A percentile compares a stretch with the other conserved stretches of the same genome.
phyloP scores from a whole-genome alignment of 2,797 vertebrate genomes.

The Cryptoprocta ferox region DNA sequence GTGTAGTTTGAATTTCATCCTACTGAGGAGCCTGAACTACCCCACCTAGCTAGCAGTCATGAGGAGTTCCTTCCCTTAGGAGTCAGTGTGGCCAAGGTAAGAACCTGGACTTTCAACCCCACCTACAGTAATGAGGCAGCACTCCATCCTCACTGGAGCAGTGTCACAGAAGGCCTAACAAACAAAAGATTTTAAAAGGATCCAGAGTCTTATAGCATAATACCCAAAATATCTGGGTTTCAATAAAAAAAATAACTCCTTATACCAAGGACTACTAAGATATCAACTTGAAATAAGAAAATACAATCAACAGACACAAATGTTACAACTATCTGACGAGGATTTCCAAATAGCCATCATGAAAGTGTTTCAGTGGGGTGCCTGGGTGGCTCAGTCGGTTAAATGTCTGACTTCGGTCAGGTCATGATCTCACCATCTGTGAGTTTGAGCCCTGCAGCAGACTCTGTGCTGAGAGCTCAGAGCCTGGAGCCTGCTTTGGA shows the following conservation, averaged over 20 bases:
- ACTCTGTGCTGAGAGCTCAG: too few species aligned
- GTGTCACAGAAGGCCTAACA: not conserved
- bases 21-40: not conserved
- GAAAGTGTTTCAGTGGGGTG: not conserved
- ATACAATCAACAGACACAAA: not conserved
- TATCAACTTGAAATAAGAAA: slow-evolving; percentile 10
- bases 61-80: not conserved
- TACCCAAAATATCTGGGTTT: not conserved
- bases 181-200: not conserved
- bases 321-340: not conserved
- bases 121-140: not conserved
- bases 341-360: slow-evolving; percentile 1
- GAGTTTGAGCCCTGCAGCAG: too few species aligned
- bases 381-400: too few species aligned
- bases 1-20: not conserved
- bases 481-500: too few species aligned
- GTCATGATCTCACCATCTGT: too few species aligned
- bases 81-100: not conserved
- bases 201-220: not conserved
- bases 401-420: too few species aligned
- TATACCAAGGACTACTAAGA: not conserved
- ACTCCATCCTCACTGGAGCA: not conserved
- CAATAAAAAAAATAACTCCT: not conserved
- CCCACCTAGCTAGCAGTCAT: not conserved
- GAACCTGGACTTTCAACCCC: not conserved